These are phyloP conservation scores for Eretmocerus hayati DNA, from an alignment of 2,888 invertebrate genomes.

Conservation along the genomic window DNA sequence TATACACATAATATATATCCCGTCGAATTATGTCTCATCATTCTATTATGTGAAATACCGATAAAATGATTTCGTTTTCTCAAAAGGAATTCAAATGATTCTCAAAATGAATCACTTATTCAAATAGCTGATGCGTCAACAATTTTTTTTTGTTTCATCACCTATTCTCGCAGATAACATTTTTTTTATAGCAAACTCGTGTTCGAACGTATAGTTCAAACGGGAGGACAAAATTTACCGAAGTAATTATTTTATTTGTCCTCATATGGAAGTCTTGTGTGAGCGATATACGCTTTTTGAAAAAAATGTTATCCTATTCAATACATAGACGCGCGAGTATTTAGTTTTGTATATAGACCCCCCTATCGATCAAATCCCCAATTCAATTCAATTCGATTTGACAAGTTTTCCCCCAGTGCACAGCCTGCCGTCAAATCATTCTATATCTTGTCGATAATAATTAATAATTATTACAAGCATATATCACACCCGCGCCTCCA, in stretches of 20 bases:
- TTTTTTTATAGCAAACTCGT: slow-evolving; percentile 13
- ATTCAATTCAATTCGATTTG: slow-evolving; percentile 19
- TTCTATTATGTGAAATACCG: neutral
- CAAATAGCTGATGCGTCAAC: slow-evolving; percentile 18
- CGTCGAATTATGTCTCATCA: neutral
- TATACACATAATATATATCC: neutral
- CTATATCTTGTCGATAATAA: too few species aligned
- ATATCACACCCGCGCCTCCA: slow-evolving; percentile 4
- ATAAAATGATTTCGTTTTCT: slow-evolving; percentile 1
- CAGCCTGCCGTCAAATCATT: slow-evolving; percentile 20
- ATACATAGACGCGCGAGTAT: slow-evolving; percentile 4
- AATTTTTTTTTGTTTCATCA: slow-evolving; percentile 16
- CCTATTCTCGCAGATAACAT: slow-evolving; percentile 9
- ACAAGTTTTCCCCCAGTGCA: slow-evolving; percentile 21
- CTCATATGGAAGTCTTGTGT: neutral
- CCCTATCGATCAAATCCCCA: too few species aligned
- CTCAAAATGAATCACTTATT: slow-evolving; percentile 7
- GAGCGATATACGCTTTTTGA: slow-evolving; percentile 8
- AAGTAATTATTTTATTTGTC: slow-evolving; percentile 1
- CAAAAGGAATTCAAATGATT: neutral
- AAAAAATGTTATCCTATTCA: slow-evolving; percentile 10
- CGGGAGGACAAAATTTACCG: slow-evolving; percentile 4
- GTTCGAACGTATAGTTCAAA: slow-evolving; percentile 1
- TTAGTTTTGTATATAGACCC: too few species aligned
- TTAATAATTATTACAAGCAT: slow-evolving; percentile 1